Base-by-base conservation (phyloP, 1,140 invertebrate genomes). In the Xylocopa sonorina region DNA sequence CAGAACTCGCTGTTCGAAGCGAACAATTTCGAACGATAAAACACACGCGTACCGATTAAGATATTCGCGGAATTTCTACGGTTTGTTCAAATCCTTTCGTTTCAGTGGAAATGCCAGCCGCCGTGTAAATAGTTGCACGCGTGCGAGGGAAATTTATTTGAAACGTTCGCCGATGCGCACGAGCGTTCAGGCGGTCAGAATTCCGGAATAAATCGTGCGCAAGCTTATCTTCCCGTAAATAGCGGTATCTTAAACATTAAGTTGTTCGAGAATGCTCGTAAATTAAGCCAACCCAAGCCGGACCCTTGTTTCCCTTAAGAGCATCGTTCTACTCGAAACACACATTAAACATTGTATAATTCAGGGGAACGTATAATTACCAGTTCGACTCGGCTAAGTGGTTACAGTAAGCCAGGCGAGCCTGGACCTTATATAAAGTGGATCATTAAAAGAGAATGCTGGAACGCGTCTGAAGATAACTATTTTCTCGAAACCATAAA, bases 291-390 rank as follows among this genome's bases (percentile, higher is more conserved):
- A 34, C 51, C 24, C 14, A 27, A 48, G 55, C 55, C 53, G 57
- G 57, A 72, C 29, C 57, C 55, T 38, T 63, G 57, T 38, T 73
- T 50, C 55, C 57, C 16, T n/a, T 60, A 46, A 62, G 57, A 50
- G 29, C 43, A 27, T 43, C 29, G 27, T 34, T 63, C 16, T 29
- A 73, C 71, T 73, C 50, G 55, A 73, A 73, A 50, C 41, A 50
- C 43, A 48, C 71, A 50, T 73, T 73, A 50, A 62, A 62, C 71
- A 50, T 50, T 73, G 46, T 38, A 73, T 73, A 73, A 73, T 73
- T 73, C 57, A 73, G 5, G 21, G n/a, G 16, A n/a, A 32, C 27
- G 18, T 32, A 50, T 73, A 73, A 73, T 73, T 60, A 4, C 57
- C 7, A 27, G 69, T 73, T 62, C 16, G 21, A 14, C 32, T 4